Evolutionary conservation across 2,888 invertebrate species (phyloP), one percentile per base, ranked within the genome.

Genomic region (Adelognathus sp.): DNA sequence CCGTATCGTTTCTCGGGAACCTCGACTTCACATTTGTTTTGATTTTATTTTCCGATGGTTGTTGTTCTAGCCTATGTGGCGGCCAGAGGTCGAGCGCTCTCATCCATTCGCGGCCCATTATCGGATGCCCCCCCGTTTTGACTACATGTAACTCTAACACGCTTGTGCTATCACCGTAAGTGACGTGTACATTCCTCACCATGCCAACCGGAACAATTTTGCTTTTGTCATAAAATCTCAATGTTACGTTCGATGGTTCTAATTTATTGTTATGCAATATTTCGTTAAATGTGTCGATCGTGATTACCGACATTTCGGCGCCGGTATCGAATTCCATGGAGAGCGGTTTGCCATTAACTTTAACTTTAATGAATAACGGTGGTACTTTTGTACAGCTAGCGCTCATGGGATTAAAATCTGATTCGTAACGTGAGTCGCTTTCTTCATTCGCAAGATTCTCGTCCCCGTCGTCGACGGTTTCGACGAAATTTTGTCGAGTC

Each of bases 281-380:
- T 36, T 54, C 39, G 11, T 50, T 39, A 67, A 54, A 67, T 9
- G n/a, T 36, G 39, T 24, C 36, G n/a, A 33, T 16, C 21, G 54
- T 54, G 21, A 39, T 67, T 27, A 46, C 33, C 39, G 33, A 67
- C 39, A 67, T 54, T 54, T 39, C 67, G 29, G 39, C 67, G 21
- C 67, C 67, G 3, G 67, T 36, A 29, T 67, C 67, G 24, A 67
- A 16, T 67, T 67, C 29, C 54, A 67, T 54, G 24, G 27, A 21
- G 3, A 67, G 39, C 6, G 9, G 54, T 11, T 36, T 36, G 14
- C 54, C 54, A 29, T 67, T 67, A 36, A 67, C 18, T 3, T 24
- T 29, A 46, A 54, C 9, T 36, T 21, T 52, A 14, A 54, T 14
- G 3, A 33, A 31, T 9, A 54, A 27, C 18, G 67, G 24, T 5